Base-by-base conservation (phyloP, 1,140 invertebrate genomes). In the Lethrus apterus region DNA sequence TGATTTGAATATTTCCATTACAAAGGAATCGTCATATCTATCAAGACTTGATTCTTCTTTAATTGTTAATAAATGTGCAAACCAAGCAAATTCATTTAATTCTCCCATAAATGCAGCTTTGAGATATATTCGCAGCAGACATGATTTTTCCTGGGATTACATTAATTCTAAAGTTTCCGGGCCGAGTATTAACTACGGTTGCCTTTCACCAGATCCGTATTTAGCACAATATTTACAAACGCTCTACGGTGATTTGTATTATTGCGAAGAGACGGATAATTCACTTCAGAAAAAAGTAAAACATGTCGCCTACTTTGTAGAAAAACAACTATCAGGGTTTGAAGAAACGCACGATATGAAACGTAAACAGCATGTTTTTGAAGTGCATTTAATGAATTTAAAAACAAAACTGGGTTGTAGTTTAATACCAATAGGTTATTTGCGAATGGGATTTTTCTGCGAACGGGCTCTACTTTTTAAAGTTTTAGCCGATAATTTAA, bases 391-490 rank as follows among this genome's bases (percentile, higher is more conserved):
- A 10, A 2, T 10, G 4, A 19, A 8, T 24, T 13, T 42, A 3
- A 10, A n/a, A 9, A 5, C n/a, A 29, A 42, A 21, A 10, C 9
- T 42, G 4, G 40, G 23, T 10, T 17, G 17, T 19, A 42, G 23
- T 15, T 10, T 42, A 7, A 42, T 42, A 42, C 40, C 40, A 8
- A 26, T 42, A 10, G 40, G 40, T 9, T 42, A 42, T 26, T 17
- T 42, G n/a, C 21, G 23, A 13, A 42, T 42, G 40, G 40, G 40
- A 8, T 24, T 18, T 4, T 21, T 15, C 5, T 29, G 38, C 20
- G 38, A 41, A 9, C 19, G 38, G 13, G 38, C 38, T n/a, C 38
- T 41, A 2, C 19, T 41, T 18, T 41, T 41, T 21, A 41, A 41
- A 13, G 38, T 41, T 11, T 15, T 41, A 14, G 23, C 20, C 38